Evolutionary conservation across 2,888 invertebrate species (phyloP), one percentile per base, ranked within the genome.

Genomic region (Lumbricus terrestris): DNA sequence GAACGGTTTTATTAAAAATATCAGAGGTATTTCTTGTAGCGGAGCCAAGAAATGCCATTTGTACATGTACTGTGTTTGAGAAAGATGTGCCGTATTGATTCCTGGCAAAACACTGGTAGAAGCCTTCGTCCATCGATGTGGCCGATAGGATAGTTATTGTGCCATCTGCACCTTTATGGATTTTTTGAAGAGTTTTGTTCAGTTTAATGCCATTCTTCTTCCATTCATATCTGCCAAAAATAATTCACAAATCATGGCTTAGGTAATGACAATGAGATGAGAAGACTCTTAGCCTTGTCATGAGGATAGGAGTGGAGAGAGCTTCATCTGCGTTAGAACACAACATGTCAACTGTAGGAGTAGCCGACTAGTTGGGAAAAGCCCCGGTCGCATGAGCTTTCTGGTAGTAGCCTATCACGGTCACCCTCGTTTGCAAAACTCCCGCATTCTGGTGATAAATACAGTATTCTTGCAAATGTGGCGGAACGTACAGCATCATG

Each of bases 151-250:
- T 85, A 23, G 20, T 85, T 35, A 85, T 85, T 35, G 35, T 85
- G 35, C 85, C 85, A 85, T 85, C 37, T 18, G 35, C 37, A 18
- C 34, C 35, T 34, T 6, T 85, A 0, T 85, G 34, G 18, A 85
- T 85, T 18, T 85, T 18, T 35, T 3, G 85, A 85, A 35, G 85
- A 85, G 29, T 85, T 35, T 85, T 34, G 37, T 85, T 37, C 23
- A 85, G 23, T 35, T 6, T 5, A 37, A 6, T 0, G 8, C 85
- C 85, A 37, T 85, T 85, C 85, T 85, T 85, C 15, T 85, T 85
- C 85, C 85, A 85, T 85, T 85, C 35, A 37, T 85, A 85, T 34
- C 85, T 85, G 85, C 47, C 8, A 47, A 69, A 69, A 69, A 69
- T 69, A 69, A n/a, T 69, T 69, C 29, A n/a, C 11, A 8, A 69